Evolutionary conservation across 2,113 vertebrate genomes (phyloP), one percentile per base, ranked within the genome.

Genomic region (Macquaria ambigua): DNA sequence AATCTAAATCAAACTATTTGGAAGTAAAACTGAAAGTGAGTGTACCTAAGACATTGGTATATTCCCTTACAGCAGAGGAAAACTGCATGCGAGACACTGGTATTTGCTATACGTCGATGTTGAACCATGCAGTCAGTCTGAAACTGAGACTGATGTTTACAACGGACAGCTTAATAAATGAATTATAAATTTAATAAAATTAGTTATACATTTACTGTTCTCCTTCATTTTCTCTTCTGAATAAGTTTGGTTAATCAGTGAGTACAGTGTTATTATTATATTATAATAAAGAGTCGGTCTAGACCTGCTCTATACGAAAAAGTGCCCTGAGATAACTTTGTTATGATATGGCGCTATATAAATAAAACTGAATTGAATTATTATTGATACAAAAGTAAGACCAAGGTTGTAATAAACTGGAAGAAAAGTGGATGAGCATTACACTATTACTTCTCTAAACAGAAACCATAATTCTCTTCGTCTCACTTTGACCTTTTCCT

Each of bases 391-490:
- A 55, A 55, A 55, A n/a, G 53, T 55, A 55, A n/a, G 8, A n/a
- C 6, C 7, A 55, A 16, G 23, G 23, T 46, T 46, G 37, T 43
- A 11, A 41, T 12, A 23, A 10, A 41, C 34, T 66, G 23, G 6
- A 43, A 41, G 4, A 66, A 23, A 41, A n/a, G 2, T n/a, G 39
- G 64, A 43, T 67, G 12, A 20, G 3, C 52, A 55, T n/a, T 39
- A 39, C 7, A 39, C 8, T 11, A 6, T 53, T n/a, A 53, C 23
- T 12, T 74, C 61, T 0, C 10, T 12, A 2, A 48, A 11, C 10
- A 66, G 43, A 28, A 56, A 34, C 2, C 31, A 8, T 0, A 16
- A 0, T 23, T 23, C 11, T 53, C 8, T 37, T 28, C 8, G 4
- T 55, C 37, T 53, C 23, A 72, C 9, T 16, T 15, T 21, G 21